These are phyloP conservation scores for Hydrotaea cyrtoneurina DNA, from an alignment of 2,888 invertebrate genomes.

Conservation along the genomic window DNA sequence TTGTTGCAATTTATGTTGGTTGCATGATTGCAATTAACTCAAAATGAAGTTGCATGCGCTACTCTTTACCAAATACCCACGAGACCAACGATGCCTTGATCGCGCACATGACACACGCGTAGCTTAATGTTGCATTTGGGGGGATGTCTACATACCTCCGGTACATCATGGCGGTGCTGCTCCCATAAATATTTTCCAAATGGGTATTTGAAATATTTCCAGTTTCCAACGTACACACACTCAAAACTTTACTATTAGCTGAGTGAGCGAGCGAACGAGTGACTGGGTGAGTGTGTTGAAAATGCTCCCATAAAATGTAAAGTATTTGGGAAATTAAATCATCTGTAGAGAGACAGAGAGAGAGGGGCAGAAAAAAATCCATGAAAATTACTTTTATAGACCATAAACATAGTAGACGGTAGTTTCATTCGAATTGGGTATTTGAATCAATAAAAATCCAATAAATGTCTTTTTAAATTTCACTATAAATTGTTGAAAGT, in stretches of 20 bases:
- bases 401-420: conserved; percentile 48
- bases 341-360: conserved; percentile 27
- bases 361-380: conserved; percentile 6
- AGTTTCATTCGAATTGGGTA: conserved; percentile 56
- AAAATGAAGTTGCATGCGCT: conserved; percentile 30
- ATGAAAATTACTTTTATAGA: conserved; percentile 50
- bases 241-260: not conserved
- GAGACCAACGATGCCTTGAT: not conserved
- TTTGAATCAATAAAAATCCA: conserved; percentile 61
- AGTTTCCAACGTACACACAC: not conserved
- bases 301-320: conserved; percentile 48
- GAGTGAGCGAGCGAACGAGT: not conserved
- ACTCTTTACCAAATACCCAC: conserved; percentile 40
- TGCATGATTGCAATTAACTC: conserved; percentile 56
- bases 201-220: conserved; percentile 8
- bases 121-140: not conserved
- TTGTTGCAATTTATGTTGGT: conserved; percentile 59
- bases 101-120: not conserved
- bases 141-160: not conserved
- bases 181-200: conserved; percentile 26
- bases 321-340: conserved; percentile 49
- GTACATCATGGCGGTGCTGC: conserved; percentile 13
- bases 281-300: conserved; percentile 38
- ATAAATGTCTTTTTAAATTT: conserved; percentile 53
- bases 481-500: conserved; percentile 5